phyloP scores from a whole-genome alignment of 2,888 invertebrate genomes.

The Diogma glabrata region DNA sequence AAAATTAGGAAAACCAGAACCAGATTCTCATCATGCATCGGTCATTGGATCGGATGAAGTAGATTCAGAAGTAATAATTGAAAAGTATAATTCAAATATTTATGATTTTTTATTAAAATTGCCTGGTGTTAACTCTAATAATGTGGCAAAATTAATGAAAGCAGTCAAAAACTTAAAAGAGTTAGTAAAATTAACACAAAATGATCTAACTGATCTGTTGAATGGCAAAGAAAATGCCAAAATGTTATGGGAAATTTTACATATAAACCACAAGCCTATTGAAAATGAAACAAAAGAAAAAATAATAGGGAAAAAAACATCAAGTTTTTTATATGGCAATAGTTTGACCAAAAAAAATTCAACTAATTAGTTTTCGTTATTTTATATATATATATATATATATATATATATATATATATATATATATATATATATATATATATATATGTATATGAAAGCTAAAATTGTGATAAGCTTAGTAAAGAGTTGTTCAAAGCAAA shows the following conservation, averaged over 20 bases:
- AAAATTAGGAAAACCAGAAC: conserved; percentile 72
- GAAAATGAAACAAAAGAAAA: conserved; percentile 39
- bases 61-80: conserved; percentile 36
- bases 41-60: conserved; percentile 59
- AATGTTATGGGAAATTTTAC: conserved; percentile 56
- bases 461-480: too few relatives aligned
- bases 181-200: conserved; percentile 46
- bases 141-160: conserved; percentile 64
- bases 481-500: too few relatives aligned
- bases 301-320: too few relatives aligned
- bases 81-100: conserved; percentile 58
- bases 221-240: conserved; percentile 61
- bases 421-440: too few relatives aligned
- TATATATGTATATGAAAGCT: too few relatives aligned
- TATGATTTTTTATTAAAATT: conserved; percentile 76
- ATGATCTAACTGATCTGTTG: conserved; percentile 56
- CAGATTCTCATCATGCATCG: conserved; percentile 58
- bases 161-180: conserved; percentile 56
- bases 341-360: too few relatives aligned
- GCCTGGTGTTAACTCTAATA: conserved; percentile 82
- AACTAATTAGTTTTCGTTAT: too few relatives aligned
- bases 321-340: too few relatives aligned
- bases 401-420: too few relatives aligned
- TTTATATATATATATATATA: too few relatives aligned
- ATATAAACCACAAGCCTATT: conserved; percentile 48